These are phyloP conservation scores for Poecilia gillii DNA, from an alignment of 2,797 vertebrate genomes.

Conservation along the genomic window DNA sequence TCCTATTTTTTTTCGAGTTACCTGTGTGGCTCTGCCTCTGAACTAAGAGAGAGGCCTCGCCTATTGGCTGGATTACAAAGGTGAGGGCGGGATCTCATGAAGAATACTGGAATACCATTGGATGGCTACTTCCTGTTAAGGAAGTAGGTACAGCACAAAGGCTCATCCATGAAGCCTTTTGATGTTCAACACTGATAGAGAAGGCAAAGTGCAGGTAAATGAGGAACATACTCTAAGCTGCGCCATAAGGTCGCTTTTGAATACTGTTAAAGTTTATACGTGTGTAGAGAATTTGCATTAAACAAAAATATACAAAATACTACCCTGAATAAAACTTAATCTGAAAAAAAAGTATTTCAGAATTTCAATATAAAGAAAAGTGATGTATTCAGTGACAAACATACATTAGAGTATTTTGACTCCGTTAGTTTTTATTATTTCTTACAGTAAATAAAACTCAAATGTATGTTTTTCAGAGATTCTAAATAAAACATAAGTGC, in stretches of 20 bases:
- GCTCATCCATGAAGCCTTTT: not conserved
- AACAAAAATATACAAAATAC: slow-evolving; percentile 9
- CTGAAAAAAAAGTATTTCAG: not conserved
- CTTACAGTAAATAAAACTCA: not conserved
- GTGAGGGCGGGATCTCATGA: slow-evolving; percentile 84
- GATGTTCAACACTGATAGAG: slow-evolving; percentile 1
- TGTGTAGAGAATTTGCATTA: slow-evolving; percentile 6
- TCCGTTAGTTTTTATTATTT: not conserved
- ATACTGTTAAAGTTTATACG: not conserved
- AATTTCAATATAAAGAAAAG: not conserved
- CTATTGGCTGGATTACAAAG: slow-evolving; percentile 87
- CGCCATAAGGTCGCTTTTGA: not conserved
- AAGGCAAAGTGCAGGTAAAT: slow-evolving; percentile 15
- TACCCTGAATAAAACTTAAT: not conserved
- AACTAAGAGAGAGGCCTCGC: slow-evolving; percentile 64
- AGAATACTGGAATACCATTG: slow-evolving; percentile 76
- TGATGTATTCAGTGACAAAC: not conserved
- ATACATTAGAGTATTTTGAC: not conserved
- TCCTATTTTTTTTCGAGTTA: slow-evolving; percentile 84
- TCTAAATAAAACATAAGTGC: not conserved
- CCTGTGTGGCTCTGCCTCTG: slow-evolving; percentile 86
- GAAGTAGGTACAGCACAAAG: slow-evolving; percentile 60
- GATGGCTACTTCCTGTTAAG: slow-evolving; percentile 56
- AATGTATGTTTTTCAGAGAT: not conserved
- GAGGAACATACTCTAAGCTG: not conserved